phyloP scores from a whole-genome alignment of 2,797 vertebrate species.

The Catostomus latipinnis region DNA sequence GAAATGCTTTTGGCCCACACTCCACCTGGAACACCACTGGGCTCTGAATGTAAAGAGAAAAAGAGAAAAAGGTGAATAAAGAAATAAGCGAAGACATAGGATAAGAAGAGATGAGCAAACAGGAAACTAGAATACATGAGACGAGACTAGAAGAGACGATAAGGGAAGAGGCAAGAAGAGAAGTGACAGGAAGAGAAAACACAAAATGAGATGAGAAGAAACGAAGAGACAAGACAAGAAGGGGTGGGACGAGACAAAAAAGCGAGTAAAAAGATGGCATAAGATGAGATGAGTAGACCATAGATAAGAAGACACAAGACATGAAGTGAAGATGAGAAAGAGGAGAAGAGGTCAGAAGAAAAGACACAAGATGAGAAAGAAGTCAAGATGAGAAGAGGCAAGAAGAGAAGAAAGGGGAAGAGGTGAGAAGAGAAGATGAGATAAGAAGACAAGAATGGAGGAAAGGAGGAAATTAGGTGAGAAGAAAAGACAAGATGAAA shows the following conservation, averaged over 20 bases:
- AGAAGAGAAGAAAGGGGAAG: not conserved
- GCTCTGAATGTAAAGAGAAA: conserved; percentile 82
- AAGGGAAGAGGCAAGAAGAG: not conserved
- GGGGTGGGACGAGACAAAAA: not conserved
- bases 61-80: conserved; percentile 48
- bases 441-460: not conserved
- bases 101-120: not conserved
- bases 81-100: conserved; percentile 2
- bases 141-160: not conserved
- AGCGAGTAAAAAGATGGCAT: not conserved
- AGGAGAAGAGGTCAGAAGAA: not conserved
- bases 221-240: not conserved
- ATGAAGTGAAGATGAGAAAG: not conserved
- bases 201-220: not conserved
- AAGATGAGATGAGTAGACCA: not conserved
- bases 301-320: not conserved
- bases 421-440: not conserved
- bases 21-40: conserved; percentile 82
- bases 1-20: conserved; percentile 88
- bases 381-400: not conserved
- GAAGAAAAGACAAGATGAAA: not conserved
- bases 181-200: not conserved
- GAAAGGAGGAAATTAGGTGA: too few species aligned
- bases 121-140: not conserved
- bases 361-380: not conserved